phyloP scores from a whole-genome alignment of 2,113 vertebrate genomes.

The Balaeniceps rex region DNA sequence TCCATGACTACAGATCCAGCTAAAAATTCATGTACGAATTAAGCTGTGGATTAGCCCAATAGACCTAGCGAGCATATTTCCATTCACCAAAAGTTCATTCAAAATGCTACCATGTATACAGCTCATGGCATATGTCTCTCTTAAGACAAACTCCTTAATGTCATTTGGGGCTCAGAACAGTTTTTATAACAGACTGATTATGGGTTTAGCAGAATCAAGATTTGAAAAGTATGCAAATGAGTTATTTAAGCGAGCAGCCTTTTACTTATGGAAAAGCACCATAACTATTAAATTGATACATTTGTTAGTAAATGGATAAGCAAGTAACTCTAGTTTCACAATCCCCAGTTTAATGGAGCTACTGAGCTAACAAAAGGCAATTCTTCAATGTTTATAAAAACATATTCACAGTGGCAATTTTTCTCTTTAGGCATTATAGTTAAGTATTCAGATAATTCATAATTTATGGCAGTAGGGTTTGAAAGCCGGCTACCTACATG shows the following conservation, averaged over 20 bases:
- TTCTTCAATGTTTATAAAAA: constrained; percentile 27
- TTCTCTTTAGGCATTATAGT: neutral
- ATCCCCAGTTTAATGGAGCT: neutral
- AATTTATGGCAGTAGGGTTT: neutral
- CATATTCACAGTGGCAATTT: neutral
- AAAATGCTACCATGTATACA: neutral
- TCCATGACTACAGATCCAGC: neutral
- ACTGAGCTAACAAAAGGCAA: constrained; percentile 15
- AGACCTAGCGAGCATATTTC: neutral
- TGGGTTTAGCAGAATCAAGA: constrained; percentile 32
- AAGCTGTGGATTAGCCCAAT: neutral
- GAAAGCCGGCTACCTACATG: neutral
- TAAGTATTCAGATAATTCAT: neutral
- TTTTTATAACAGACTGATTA: constrained; percentile 59
- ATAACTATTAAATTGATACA: constrained; percentile 34
- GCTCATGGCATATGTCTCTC: neutral
- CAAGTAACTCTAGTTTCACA: neutral
- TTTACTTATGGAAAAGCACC: constrained; percentile 45
- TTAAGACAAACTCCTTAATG: constrained; percentile 12
- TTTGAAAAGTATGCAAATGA: constrained; percentile 65
- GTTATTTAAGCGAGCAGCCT: constrained; percentile 38
- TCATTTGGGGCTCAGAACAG: neutral
- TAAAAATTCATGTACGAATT: neutral
- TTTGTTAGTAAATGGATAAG: constrained; percentile 52
- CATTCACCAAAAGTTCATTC: neutral